Evolutionary conservation across 2,888 invertebrate species (phyloP).

Genomic region (Zygothrica quintamaculata): DNA sequence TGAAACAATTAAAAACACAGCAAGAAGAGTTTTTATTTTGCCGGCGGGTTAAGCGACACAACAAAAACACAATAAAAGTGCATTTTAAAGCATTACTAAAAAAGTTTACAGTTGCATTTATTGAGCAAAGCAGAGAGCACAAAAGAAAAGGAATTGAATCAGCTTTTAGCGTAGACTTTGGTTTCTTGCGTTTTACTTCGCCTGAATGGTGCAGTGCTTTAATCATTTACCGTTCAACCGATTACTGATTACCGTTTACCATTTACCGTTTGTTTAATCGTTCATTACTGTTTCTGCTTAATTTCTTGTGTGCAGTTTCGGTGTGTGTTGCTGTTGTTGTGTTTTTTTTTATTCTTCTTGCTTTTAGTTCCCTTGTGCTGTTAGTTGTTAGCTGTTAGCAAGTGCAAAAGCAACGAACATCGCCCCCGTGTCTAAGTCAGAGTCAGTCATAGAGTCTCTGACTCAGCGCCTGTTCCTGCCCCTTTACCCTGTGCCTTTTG

Average conservation of each 20-base stretch:
- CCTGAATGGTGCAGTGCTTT: not conserved
- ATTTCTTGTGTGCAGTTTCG: constrained; percentile 25
- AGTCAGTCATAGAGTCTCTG: constrained; percentile 21
- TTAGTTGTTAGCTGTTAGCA: too few relatives aligned
- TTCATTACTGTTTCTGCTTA: constrained; percentile 26
- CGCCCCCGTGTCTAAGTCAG: constrained; percentile 17
- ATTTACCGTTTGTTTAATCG: constrained; percentile 24
- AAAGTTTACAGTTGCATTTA: too few relatives aligned
- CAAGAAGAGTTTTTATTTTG: too few relatives aligned
- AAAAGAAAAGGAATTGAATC: constrained; percentile 5
- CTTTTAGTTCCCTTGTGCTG: too few relatives aligned
- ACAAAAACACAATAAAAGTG: too few relatives aligned
- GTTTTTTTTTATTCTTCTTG: constrained; percentile 9
- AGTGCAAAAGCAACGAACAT: constrained; percentile 33
- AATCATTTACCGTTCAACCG: constrained; percentile 14
- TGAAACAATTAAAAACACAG: too few relatives aligned
- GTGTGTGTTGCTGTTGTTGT: too few relatives aligned
- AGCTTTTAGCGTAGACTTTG: not conserved
- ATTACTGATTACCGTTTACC: constrained; percentile 11
- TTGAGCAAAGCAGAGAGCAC: too few relatives aligned
- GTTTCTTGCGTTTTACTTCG: not conserved
- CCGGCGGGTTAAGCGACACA: too few relatives aligned
- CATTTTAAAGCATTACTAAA: too few relatives aligned
- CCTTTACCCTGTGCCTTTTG: constrained; percentile 44
- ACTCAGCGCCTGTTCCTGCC: constrained; percentile 38